Percentiles rank a stretch among this genome's conserved stretches.
Evolutionary conservation across 2,797 vertebrate species (phyloP).

Genomic region (Chrosomus eos): DNA sequence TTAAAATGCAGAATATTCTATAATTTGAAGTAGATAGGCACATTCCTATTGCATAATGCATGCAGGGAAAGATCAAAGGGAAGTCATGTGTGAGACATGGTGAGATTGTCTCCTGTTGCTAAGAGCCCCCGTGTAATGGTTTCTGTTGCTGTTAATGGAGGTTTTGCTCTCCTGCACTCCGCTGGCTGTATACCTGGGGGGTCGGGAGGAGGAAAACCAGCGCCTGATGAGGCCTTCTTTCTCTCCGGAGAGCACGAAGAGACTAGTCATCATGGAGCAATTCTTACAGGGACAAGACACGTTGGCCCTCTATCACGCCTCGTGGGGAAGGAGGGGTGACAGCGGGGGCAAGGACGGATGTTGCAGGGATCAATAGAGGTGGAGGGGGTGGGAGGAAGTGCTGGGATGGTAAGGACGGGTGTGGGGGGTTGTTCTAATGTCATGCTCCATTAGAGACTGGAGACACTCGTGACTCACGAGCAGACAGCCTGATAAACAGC

Average conservation of each 20-base stretch:
- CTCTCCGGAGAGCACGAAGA: conserved; percentile 51
- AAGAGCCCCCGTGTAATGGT: conserved; percentile 49
- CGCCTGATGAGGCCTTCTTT: conserved; percentile 30
- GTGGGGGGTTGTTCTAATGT: conserved; percentile 61
- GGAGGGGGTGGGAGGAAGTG: conserved; percentile 62
- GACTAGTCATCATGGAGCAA: conserved; percentile 62
- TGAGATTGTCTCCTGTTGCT: conserved; percentile 55
- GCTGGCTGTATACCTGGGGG: conserved; percentile 55
- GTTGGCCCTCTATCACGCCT: conserved; percentile 59
- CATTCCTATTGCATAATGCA: conserved; percentile 48
- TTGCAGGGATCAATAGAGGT: conserved; percentile 73
- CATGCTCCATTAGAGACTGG: conserved; percentile 75
- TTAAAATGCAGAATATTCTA: conserved; percentile 46
- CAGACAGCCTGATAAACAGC: conserved; percentile 80
- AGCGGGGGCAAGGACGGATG: conserved; percentile 66
- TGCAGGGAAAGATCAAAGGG: conserved; percentile 41
- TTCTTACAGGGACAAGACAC: conserved; percentile 64
- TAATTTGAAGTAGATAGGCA: conserved; percentile 24
- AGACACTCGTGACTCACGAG: conserved; percentile 69
- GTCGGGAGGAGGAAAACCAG: conserved; percentile 20
- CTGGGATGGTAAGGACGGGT: conserved; percentile 75
- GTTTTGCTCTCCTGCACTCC: conserved; percentile 53
- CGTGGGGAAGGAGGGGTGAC: conserved; percentile 36
- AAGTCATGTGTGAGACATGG: conserved; percentile 43
- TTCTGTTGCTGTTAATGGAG: conserved; percentile 56